Evolutionary conservation across 2,113 vertebrate genomes (phyloP), one percentile per base, ranked within the genome.

Genomic region (Tachuris rubrigastra): DNA sequence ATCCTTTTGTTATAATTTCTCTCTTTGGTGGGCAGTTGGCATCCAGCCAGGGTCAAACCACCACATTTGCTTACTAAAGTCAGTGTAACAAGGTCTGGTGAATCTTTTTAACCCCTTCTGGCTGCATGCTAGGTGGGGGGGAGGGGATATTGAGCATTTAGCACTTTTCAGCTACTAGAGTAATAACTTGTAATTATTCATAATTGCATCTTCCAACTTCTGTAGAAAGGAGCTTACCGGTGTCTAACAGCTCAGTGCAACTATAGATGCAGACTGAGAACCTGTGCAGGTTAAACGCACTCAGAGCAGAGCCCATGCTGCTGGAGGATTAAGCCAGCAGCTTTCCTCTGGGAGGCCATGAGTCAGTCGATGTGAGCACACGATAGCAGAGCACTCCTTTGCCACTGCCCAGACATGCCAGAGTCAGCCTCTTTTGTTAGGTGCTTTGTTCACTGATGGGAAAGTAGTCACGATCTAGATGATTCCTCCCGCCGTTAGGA

Each of bases 331-430:
- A 90, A 84, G 59, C 27, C 20, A 85, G 27, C 83, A 94, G 92
- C 93, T 78, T 52, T 71, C 90, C 59, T 92, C 83, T 71, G 67
- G 14, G 8, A 87, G 87, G 76, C 88, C 79, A 3, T 96, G 95
- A 96, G 88, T 96, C 96, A 96, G 92, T 78, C 27, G 95, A 96
- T 96, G 92, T 3, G 47, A 89, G 85, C 5, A 0, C 73, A 31
- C 4, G 95, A 96, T 96, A 96, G 92, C 83, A 25, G 76, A 93
- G 92, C 93, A 68, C 92, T 95, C 90, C 90, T 92, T 60, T 28
- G 56, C 90, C 79, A 92, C 95, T 90, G 96, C 96, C 96, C 93
- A 94, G 96, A 92, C 95, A 95, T 90, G 93, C 95, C 93, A 96
- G 88, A 96, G 65, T 19, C 95, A 95, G 93, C 69, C 86, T 89